Evolutionary conservation across 92 coral and sea anemone genomes (phyloP).

Genomic region (Bergia puertoricense): DNA sequence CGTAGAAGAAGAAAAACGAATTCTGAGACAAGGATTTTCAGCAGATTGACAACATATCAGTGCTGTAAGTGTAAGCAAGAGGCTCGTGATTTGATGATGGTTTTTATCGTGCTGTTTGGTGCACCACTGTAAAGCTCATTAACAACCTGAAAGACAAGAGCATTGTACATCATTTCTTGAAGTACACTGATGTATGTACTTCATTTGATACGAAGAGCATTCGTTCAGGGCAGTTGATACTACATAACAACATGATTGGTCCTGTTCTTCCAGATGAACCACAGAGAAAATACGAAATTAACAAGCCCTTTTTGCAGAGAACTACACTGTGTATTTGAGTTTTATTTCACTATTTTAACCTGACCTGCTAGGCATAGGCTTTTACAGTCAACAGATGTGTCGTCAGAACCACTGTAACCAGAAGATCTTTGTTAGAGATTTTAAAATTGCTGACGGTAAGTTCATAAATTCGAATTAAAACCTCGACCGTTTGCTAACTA

Average conservation of each 20-base stretch:
- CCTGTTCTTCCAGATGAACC: neutral
- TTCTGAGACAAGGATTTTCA: slow-evolving; percentile 56
- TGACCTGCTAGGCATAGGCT: too few relatives aligned
- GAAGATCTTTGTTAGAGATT: too few relatives aligned
- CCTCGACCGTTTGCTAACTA: too few relatives aligned
- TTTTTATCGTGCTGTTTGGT: neutral
- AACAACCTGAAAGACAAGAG: neutral
- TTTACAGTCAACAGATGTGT: too few relatives aligned
- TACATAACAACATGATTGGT: too few relatives aligned
- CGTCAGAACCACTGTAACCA: too few relatives aligned
- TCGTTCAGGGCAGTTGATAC: neutral
- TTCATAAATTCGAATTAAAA: too few relatives aligned
- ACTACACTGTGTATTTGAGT: too few relatives aligned
- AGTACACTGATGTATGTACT: neutral
- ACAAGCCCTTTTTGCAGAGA: too few relatives aligned
- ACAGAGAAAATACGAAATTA: too few relatives aligned
- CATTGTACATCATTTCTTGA: neutral
- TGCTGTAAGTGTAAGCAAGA: neutral
- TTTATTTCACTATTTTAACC: too few relatives aligned
- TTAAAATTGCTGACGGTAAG: too few relatives aligned
- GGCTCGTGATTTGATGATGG: neutral
- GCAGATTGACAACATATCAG: neutral
- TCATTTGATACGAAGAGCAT: neutral
- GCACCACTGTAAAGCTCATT: neutral
- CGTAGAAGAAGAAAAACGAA: slow-evolving; percentile 71